These are phyloP conservation scores for Macropodus opercularis DNA, from an alignment of 2,797 vertebrate genomes.

Conservation along the genomic window DNA sequence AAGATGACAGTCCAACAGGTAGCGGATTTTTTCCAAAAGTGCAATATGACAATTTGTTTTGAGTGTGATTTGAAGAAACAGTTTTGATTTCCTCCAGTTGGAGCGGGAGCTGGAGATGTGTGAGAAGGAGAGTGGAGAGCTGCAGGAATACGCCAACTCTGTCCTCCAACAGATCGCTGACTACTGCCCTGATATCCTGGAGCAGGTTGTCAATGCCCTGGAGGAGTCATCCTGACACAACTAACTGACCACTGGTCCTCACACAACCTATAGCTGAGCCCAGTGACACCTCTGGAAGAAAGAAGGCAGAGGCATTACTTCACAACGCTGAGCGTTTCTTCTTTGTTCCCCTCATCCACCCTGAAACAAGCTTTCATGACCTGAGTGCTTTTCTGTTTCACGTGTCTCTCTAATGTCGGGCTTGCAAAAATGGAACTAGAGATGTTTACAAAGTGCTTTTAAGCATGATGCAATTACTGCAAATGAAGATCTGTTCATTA, in stretches of 20 bases:
- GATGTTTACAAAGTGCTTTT: slow-evolving; percentile 13
- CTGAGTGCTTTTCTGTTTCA: slow-evolving; percentile 61
- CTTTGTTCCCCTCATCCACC: slow-evolving; percentile 41
- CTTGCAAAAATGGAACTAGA: slow-evolving; percentile 23
- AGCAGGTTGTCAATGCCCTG: slow-evolving; percentile 94
- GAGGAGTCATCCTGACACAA: slow-evolving; percentile 91
- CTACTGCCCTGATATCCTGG: slow-evolving; percentile 96
- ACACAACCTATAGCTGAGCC: slow-evolving; percentile 25
- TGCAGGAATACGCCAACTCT: slow-evolving; percentile 94
- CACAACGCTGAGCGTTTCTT: slow-evolving; percentile 23
- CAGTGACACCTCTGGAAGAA: slow-evolving; percentile 19
- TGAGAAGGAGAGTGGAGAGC: slow-evolving; percentile 89
- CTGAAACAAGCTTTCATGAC: slow-evolving; percentile 29
- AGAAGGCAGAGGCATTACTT: slow-evolving; percentile 26
- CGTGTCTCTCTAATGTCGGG: slow-evolving; percentile 15
- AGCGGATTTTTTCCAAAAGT: slow-evolving; percentile 34
- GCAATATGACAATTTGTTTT: too few relatives aligned
- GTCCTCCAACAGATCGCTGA: slow-evolving; percentile 95
- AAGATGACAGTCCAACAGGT: slow-evolving; percentile 91
- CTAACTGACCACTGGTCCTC: slow-evolving; percentile 23
- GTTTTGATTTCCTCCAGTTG: slow-evolving; percentile 83
- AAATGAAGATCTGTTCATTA: slow-evolving; percentile 1
- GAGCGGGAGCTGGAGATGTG: slow-evolving; percentile 88
- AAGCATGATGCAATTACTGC: slow-evolving; percentile 11
- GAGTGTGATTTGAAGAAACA: too few relatives aligned